Evolutionary conservation across 2,113 vertebrate species (phyloP).

Genomic region (Triplophysa siluroides): DNA sequence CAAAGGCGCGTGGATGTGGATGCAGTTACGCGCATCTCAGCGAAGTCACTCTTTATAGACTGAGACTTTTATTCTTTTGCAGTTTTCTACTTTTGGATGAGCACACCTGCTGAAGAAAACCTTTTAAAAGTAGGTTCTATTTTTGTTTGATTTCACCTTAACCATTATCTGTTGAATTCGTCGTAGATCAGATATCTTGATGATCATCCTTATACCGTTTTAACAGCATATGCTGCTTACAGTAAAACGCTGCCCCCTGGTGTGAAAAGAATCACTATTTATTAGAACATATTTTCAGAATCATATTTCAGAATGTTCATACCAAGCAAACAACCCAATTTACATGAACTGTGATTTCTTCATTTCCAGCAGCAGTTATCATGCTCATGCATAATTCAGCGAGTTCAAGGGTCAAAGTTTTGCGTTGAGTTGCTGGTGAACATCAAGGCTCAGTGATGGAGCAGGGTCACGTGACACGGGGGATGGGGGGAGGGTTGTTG

Average conservation of each 20-base stretch:
- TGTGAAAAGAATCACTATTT: slow-evolving; percentile 61
- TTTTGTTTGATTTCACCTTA: background rate
- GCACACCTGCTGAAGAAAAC: background rate
- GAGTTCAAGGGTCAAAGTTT: slow-evolving; percentile 38
- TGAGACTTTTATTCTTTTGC: background rate
- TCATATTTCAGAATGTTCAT: too few relatives aligned
- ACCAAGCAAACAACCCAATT: background rate
- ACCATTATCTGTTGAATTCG: background rate
- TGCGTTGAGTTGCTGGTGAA: slow-evolving; percentile 22
- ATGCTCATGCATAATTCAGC: slow-evolving; percentile 38
- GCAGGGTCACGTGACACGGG: slow-evolving; percentile 18
- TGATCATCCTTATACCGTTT: background rate
- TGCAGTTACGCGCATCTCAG: slow-evolving; percentile 6
- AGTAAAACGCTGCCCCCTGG: slow-evolving; percentile 82
- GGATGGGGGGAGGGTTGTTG: background rate
- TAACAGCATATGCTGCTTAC: background rate
- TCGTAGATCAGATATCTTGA: background rate
- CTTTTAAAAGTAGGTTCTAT: background rate
- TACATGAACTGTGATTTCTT: background rate
- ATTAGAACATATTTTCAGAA: background rate
- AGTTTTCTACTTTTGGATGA: background rate
- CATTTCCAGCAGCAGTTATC: slow-evolving; percentile 7
- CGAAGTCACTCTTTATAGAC: background rate
- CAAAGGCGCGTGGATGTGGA: slow-evolving; percentile 7
- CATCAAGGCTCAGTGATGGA: slow-evolving; percentile 23